Conservation (phyloP, 1,140 invertebrate genomes). For the Neotoxoptera formosana region DNA sequence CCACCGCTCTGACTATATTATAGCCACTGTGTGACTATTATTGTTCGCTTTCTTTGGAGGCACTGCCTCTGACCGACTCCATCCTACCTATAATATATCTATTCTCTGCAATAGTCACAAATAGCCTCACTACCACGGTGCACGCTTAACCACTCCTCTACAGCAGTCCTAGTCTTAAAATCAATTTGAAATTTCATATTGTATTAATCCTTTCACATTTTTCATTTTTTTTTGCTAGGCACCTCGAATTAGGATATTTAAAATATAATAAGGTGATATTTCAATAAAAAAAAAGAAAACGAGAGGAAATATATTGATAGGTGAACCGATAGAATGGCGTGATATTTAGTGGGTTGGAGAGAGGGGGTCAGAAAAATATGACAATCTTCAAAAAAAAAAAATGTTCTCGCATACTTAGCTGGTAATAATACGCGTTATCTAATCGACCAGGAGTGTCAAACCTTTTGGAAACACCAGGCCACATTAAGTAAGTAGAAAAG, state of each 20-base stretch:
- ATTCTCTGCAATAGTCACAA: too few relatives aligned
- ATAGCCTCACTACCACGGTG: too few relatives aligned
- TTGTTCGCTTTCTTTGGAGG: not conserved
- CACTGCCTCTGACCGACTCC: too few relatives aligned
- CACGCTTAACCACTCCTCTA: too few relatives aligned
- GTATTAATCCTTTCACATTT: not conserved
- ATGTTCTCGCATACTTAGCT: not conserved
- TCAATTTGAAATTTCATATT: not conserved
- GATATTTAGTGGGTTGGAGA: not conserved
- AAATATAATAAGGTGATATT: not conserved
- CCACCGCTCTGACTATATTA: too few relatives aligned
- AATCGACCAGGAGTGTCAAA: too few relatives aligned
- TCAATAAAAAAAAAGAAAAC: not conserved
- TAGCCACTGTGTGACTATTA: too few relatives aligned
- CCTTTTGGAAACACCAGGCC: too few relatives aligned
- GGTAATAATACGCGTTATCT: not conserved
- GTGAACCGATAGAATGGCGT: not conserved
- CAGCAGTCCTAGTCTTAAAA: not conserved
- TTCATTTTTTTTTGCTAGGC: not conserved
- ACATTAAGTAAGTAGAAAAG: too few relatives aligned
- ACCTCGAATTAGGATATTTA: not conserved
- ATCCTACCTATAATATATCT: too few relatives aligned
- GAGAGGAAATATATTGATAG: not conserved
- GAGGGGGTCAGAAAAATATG: not conserved
- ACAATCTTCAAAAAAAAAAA: not conserved